Conservation (phyloP, 2,797 vertebrate genomes). For the Eulemur albifrons region DNA sequence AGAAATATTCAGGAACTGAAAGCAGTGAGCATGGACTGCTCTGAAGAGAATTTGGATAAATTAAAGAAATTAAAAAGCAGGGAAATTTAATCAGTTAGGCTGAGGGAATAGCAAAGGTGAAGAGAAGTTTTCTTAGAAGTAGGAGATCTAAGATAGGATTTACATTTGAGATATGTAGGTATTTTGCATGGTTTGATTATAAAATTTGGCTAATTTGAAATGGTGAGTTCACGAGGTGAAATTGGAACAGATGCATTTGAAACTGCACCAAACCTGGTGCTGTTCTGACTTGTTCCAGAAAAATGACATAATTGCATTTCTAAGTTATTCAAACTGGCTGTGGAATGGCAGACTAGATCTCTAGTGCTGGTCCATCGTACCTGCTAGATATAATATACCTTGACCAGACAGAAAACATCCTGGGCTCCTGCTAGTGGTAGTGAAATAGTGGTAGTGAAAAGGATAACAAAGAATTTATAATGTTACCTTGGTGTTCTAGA, state of each 20-base stretch:
- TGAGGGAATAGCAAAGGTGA: neutral
- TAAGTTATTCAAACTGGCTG: neutral
- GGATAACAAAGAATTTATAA: neutral
- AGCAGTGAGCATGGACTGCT: neutral
- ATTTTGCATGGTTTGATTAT: neutral
- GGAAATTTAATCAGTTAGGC: neutral
- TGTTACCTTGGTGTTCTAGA: neutral
- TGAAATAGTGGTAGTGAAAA: neutral
- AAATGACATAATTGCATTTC: neutral
- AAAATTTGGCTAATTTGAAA: neutral
- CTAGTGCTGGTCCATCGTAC: neutral
- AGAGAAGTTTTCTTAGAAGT: neutral
- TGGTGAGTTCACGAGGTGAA: neutral
- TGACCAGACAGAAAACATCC: neutral
- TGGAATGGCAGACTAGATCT: neutral
- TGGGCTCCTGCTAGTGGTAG: neutral
- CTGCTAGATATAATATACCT: neutral
- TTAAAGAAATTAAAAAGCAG: constrained; percentile 14
- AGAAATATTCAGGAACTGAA: neutral
- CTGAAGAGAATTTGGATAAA: neutral
- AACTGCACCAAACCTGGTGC: neutral
- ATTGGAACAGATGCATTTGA: neutral
- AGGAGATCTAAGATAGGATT: neutral
- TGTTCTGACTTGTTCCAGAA: neutral
- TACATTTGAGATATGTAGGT: neutral